Percentiles rank a stretch among this genome's conserved stretches.
phyloP scores from a whole-genome alignment of 92 coral and sea anemone species.

The Ricordea florida region DNA sequence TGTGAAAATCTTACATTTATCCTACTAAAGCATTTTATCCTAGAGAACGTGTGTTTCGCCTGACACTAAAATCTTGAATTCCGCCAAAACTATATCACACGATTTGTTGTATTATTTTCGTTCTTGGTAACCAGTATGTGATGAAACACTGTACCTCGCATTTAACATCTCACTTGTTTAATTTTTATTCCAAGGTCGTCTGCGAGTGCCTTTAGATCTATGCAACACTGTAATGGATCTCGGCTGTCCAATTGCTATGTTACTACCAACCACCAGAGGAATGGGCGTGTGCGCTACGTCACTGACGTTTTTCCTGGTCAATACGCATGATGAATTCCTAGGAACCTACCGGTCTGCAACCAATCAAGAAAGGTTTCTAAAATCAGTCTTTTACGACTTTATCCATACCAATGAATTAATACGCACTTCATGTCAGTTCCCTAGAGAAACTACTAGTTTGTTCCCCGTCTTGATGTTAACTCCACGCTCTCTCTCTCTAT shows the following conservation, averaged over 20 bases:
- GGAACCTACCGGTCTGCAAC: constrained; percentile 46
- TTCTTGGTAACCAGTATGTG: no score
- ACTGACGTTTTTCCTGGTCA: constrained; percentile 58
- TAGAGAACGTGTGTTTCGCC: no score
- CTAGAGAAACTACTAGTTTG: no score
- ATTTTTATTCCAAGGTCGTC: constrained; percentile 38
- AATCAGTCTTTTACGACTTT: no score
- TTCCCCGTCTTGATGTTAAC: no score
- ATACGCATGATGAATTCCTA: constrained; percentile 69
- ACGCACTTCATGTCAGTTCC: background rate
- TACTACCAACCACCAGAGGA: constrained; percentile 70
- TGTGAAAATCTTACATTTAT: no score
- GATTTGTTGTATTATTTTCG: no score
- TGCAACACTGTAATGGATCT: constrained; percentile 43
- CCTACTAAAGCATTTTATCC: no score
- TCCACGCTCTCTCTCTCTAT: no score
- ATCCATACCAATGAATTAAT: background rate
- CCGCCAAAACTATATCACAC: no score
- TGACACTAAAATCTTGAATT: no score
- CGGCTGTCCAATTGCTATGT: constrained; percentile 72
- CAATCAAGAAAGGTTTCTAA: constrained; percentile 2
- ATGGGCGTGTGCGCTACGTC: constrained; percentile 71
- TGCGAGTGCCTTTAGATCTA: constrained; percentile 48
- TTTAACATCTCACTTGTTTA: background rate
- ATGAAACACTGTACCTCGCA: no score